Conservation (phyloP, 2,113 vertebrate species). For the Tamias sibiricus region DNA sequence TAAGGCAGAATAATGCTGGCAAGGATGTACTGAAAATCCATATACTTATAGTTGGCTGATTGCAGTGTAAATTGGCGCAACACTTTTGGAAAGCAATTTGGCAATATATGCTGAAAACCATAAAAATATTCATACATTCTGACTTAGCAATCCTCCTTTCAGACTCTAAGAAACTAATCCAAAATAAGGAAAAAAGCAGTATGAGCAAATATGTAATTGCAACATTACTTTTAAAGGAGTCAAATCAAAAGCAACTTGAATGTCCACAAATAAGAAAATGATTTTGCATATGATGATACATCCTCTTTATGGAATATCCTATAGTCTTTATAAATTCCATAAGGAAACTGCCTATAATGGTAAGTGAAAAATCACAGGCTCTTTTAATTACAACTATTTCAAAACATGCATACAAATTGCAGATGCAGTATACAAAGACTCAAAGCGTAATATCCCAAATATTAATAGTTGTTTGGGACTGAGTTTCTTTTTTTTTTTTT, state of each 20-base stretch:
- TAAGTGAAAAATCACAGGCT: background rate
- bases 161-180: constrained; percentile 26
- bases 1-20: background rate
- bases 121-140: constrained; percentile 39
- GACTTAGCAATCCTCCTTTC: constrained; percentile 36
- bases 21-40: background rate
- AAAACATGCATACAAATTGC: background rate
- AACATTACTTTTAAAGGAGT: background rate
- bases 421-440: background rate
- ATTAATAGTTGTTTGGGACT: background rate
- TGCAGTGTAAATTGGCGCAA: background rate
- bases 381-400: background rate
- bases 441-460: background rate
- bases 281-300: background rate
- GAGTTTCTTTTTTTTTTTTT: background rate
- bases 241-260: constrained; percentile 36
- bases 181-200: background rate
- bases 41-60: background rate
- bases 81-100: constrained; percentile 41
- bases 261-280: background rate
- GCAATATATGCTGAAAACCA: background rate
- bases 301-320: background rate
- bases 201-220: background rate
- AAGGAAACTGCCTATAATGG: background rate
- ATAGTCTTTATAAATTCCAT: background rate